Percentiles rank a stretch among this genome's conserved stretches.
Evolutionary conservation across 2,797 vertebrate species (phyloP).

Genomic region (Myripristis jacobus): DNA sequence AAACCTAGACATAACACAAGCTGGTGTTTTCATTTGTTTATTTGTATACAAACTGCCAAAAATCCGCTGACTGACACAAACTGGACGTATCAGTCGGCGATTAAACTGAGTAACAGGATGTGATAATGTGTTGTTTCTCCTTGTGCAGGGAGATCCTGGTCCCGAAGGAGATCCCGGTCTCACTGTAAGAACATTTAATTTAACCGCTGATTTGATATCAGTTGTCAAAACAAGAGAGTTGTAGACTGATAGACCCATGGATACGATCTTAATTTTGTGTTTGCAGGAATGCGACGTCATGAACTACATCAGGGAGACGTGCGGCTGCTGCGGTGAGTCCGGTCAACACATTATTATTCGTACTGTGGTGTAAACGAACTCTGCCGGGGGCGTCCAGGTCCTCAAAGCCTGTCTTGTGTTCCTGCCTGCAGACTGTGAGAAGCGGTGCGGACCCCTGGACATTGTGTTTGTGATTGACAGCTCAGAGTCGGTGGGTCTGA

Average conservation of each 20-base stretch:
- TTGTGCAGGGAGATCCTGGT: slow-evolving; percentile 88
- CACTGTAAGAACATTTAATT: slow-evolving; percentile 85
- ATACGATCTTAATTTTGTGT: slow-evolving; percentile 21
- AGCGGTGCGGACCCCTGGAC: slow-evolving; percentile 93
- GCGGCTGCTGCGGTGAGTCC: slow-evolving; percentile 94
- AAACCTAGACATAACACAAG: not conserved
- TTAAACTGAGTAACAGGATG: not conserved
- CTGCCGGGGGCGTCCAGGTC: not conserved
- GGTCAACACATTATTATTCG: not conserved
- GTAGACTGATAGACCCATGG: not conserved
- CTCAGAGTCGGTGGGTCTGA: slow-evolving; percentile 96
- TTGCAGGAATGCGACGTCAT: slow-evolving; percentile 96
- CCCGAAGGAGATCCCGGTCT: slow-evolving; percentile 93
- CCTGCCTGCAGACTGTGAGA: slow-evolving; percentile 91
- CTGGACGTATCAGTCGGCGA: not conserved
- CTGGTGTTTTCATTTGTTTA: not conserved
- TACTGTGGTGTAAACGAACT: not conserved
- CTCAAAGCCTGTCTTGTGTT: slow-evolving; percentile 26
- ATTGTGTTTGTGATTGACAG: slow-evolving; percentile 99
- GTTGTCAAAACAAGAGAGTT: not conserved
- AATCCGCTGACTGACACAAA: not conserved
- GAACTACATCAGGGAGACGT: slow-evolving; percentile 96
- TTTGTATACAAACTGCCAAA: not conserved
- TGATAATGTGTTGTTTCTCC: slow-evolving; percentile 33
- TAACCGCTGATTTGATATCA: not conserved